phyloP scores from a whole-genome alignment of 2,113 vertebrate genomes.

The Nibea albiflora region DNA sequence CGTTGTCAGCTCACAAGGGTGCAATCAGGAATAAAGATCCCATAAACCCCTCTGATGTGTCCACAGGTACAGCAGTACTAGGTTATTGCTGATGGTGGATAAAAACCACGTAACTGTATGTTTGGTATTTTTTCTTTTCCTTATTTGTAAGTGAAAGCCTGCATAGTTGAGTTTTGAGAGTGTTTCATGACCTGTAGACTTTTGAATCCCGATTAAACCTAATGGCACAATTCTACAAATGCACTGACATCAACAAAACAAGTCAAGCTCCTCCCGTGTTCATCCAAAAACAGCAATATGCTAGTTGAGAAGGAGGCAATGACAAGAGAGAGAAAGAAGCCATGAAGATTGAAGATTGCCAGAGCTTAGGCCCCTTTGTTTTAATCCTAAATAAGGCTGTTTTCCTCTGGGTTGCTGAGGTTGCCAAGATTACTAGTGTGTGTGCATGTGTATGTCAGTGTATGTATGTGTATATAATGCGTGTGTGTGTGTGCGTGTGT shows the following conservation, averaged over 20 bases:
- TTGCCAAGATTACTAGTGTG: slow-evolving; percentile 61
- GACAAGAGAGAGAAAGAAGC: slow-evolving; percentile 20
- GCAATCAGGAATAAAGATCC: slow-evolving; percentile 83
- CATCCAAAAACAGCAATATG: slow-evolving; percentile 15
- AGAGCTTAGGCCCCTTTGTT: slow-evolving; percentile 67
- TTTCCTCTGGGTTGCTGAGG: slow-evolving; percentile 68
- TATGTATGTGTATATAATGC: slow-evolving; percentile 13
- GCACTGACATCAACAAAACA: slow-evolving; percentile 36
- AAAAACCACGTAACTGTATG: slow-evolving; percentile 60
- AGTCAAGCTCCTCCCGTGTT: slow-evolving; percentile 18
- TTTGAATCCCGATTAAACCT: slow-evolving; percentile 43
- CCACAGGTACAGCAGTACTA: slow-evolving; percentile 78
- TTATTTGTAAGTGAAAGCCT: slow-evolving; percentile 48
- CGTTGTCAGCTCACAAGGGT: slow-evolving; percentile 83
- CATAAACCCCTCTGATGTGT: slow-evolving; percentile 83
- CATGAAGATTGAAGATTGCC: slow-evolving; percentile 49
- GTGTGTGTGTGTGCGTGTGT: slow-evolving; percentile 45
- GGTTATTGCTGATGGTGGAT: slow-evolving; percentile 77
- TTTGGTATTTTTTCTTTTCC: slow-evolving; percentile 36
- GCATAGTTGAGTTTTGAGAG: slow-evolving; percentile 38
- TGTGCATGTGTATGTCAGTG: slow-evolving; percentile 6
- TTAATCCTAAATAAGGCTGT: slow-evolving; percentile 76
- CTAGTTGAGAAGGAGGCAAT: slow-evolving; percentile 3
- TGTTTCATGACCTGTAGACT: slow-evolving; percentile 17
- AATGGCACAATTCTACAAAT: slow-evolving; percentile 17